These are phyloP conservation scores for Raja brachyura DNA, from an alignment of 2,113 vertebrate genomes.

Conservation along the genomic window DNA sequence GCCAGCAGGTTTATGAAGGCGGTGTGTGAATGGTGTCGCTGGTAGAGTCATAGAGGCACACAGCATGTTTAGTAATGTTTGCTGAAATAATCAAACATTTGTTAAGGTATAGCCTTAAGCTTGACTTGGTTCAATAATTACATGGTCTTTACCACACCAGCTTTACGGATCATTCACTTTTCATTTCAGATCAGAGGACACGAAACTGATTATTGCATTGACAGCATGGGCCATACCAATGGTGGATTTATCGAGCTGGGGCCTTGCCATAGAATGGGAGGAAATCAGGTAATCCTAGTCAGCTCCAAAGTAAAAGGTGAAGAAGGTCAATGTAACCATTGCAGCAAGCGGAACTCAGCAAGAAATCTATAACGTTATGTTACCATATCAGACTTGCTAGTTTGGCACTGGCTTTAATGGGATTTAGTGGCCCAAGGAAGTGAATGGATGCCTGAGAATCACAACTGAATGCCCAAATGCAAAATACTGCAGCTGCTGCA, in stretches of 20 bases:
- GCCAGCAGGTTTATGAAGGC: not conserved
- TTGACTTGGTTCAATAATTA: not conserved
- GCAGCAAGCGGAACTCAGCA: not conserved
- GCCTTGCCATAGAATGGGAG: constrained; percentile 93
- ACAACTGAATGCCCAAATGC: not conserved
- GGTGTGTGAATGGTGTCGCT: no score
- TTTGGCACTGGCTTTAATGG: not conserved
- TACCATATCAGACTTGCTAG: not conserved
- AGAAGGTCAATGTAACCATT: not conserved
- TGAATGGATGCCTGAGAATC: not conserved
- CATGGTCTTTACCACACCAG: not conserved
- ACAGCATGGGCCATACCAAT: constrained; percentile 94
- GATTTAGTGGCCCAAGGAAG: not conserved
- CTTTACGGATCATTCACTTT: constrained; percentile 6
- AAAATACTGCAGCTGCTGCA: no score
- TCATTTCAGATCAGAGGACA: constrained; percentile 75
- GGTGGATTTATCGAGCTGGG: constrained; percentile 85
- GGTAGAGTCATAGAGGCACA: no score
- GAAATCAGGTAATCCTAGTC: constrained; percentile 77
- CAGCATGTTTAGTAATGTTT: not conserved
- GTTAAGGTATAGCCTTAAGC: not conserved
- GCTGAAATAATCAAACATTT: not conserved
- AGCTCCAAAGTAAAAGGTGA: not conserved
- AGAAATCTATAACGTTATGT: not conserved
- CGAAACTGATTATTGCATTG: constrained; percentile 87